Base-by-base conservation (phyloP, 2,113 vertebrate species). In the Scopus umbretta region DNA sequence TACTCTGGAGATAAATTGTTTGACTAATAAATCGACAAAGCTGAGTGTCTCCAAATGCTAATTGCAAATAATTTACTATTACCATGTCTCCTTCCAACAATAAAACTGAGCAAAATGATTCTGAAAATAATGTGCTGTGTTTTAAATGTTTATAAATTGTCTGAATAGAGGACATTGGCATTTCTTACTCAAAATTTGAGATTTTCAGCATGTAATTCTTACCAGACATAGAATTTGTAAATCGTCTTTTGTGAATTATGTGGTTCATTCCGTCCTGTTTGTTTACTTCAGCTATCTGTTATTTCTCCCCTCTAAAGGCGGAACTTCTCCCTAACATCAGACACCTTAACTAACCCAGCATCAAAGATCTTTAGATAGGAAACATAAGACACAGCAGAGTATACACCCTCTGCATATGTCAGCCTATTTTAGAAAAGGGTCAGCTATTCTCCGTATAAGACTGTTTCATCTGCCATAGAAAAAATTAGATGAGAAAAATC, bases 51-150 rank as follows among this genome's bases (percentile, higher is more conserved):
- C 68, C 42, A 67, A 94, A 49, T 56, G 30, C 20, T 95, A 53
- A 90, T 47, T 81, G 83, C 25, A 75, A 61, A 45, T 16, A 32
- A 50, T 58, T 80, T 52, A 36, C 36, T 30, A 79, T 61, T 63
- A 71, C 27, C 21, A 30, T 10, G 6, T 43, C 45, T 89, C 47
- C 19, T 79, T 82, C 65, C 40, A 66, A 36, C 16, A 94, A 30
- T 20, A 72, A 75, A 91, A 66, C 32, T 29, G 18, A 95, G 67
- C 7, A 87, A 94, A 94, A 84, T n/a, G 82, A 25, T 90, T 72
- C 52, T 72, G 58, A 90, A 93, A 85, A 85, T 26, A 83, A 66
- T 4, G 6, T 18, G 11, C 25, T 80, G 12, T 22, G 47, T 71
- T 89, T 78, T 9, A 47, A 90, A 74, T 23, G 10, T 47, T 79